A percentile compares a stretch with the other conserved stretches of the same genome.
Evolutionary conservation across 2,113 vertebrate species (phyloP).

Genomic region (Salvelinus fontinalis): DNA sequence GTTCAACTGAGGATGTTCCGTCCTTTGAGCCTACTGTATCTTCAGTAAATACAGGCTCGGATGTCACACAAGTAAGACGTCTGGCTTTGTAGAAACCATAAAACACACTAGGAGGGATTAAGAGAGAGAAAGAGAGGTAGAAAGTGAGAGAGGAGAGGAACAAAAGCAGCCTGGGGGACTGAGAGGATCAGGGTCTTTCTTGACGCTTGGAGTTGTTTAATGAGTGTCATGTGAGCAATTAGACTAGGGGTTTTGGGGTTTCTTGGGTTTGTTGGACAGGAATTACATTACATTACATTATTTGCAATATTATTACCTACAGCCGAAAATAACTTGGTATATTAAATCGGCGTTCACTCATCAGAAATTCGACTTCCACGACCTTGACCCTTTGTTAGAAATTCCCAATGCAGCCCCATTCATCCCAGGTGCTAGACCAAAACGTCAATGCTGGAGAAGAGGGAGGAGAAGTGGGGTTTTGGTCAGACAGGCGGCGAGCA

Average conservation of each 20-base stretch:
- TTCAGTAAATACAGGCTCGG: not conserved
- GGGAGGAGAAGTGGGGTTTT: no score
- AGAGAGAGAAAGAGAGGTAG: constrained; percentile 24
- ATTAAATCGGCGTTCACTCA: no score
- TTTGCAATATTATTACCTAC: no score
- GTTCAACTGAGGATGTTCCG: not conserved
- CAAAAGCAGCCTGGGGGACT: not conserved
- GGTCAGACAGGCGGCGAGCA: no score
- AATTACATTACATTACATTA: no score
- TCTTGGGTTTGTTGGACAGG: constrained; percentile 31
- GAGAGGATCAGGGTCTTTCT: constrained; percentile 28
- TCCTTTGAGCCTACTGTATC: not conserved
- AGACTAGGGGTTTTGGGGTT: constrained; percentile 42
- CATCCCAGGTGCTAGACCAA: no score
- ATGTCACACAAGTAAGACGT: not conserved
- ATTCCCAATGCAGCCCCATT: no score
- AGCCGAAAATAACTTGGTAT: no score
- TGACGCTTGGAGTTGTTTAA: constrained; percentile 22
- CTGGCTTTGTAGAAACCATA: not conserved
- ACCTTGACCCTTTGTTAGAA: no score
- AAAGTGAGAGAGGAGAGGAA: constrained; percentile 17
- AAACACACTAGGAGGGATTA: not conserved
- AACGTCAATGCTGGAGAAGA: no score
- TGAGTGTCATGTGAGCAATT: constrained; percentile 56
- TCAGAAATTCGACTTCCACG: no score